Evolutionary conservation across 2,888 invertebrate species (phyloP), one percentile per base, ranked within the genome.

Genomic region (Biston stratarius): DNA sequence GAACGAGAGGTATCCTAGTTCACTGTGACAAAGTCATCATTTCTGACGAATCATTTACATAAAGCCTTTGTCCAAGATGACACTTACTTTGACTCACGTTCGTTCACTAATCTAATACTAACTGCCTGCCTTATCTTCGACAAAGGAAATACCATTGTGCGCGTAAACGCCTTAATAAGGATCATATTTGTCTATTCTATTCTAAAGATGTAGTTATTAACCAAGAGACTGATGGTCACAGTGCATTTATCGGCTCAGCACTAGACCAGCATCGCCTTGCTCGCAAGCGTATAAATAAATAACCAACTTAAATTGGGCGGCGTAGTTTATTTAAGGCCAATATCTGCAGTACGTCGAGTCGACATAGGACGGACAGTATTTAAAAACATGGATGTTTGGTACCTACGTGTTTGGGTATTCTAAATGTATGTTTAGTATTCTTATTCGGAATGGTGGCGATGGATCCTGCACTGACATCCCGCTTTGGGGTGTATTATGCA

Each of bases 131-230:
- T 56, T 63, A 58, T 57, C 44, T 57, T 10, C 38, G 45, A 64
- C 64, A 64, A 52, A 64, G 64, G 64, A 64, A 61, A 58, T 58
- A 24, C 61, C 61, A 40, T 45, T 15, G 36, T n/a, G n/a, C 14
- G n/a, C 24, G 12, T 15, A 2, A 15, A n/a, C n/a, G 51, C 49
- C 49, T 12, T 61, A 11, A 36, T 40, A 40, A 47, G 53, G 47
- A 40, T 47, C 12, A 40, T 8, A 14, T 3, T 3, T 15, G 6
- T 44, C 11, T 44, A 11, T 44, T n/a, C 9, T 36, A 58, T 49
- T 14, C 6, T 44, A 6, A n/a, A 9, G 44, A 44, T 44, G 5
- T 5, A 40, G 40, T 24, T 24, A 24, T 24, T 24, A 24, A 24
- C 24, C 1, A 24, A 24, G 24, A 24, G 24, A 47, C 7, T 47